Evolutionary conservation across 2,113 vertebrate genomes (phyloP).

Genomic region (Stigmatopora nigra): DNA sequence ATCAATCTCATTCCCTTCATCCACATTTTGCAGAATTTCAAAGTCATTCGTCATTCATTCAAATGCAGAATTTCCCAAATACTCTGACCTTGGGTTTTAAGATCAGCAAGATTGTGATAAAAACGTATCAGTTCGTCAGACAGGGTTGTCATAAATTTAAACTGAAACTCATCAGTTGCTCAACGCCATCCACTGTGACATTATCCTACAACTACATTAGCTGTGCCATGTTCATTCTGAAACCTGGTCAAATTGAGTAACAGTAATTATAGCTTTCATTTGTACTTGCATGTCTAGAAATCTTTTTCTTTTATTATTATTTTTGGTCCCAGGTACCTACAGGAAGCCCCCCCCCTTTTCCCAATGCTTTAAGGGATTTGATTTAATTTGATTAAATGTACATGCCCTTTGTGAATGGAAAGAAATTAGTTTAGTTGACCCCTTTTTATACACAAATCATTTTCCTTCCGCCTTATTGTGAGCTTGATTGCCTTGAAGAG

Average conservation of each 20-base stretch:
- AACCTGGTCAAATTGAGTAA: background rate
- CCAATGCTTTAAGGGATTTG: too few species aligned
- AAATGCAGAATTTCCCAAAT: background rate
- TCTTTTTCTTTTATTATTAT: background rate
- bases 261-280: background rate
- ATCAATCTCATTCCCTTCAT: background rate
- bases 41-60: background rate
- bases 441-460: constrained; percentile 55
- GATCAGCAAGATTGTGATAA: background rate
- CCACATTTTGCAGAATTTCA: background rate
- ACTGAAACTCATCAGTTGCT: background rate
- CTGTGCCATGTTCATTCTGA: background rate
- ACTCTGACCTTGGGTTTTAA: constrained; percentile 1
- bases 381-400: too few species aligned
- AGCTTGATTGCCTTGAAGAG: constrained; percentile 53
- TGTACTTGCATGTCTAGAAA: background rate
- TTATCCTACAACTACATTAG: background rate
- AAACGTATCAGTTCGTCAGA: background rate
- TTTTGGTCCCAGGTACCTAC: too few species aligned
- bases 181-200: background rate
- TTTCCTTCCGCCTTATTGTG: constrained; percentile 43
- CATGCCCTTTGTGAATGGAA: constrained; percentile 37
- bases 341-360: too few species aligned
- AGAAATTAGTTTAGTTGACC: constrained; percentile 54
- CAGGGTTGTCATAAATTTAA: background rate